Evolutionary conservation across 2,113 vertebrate genomes (phyloP).

Genomic region (Austrofundulus limnaeus): DNA sequence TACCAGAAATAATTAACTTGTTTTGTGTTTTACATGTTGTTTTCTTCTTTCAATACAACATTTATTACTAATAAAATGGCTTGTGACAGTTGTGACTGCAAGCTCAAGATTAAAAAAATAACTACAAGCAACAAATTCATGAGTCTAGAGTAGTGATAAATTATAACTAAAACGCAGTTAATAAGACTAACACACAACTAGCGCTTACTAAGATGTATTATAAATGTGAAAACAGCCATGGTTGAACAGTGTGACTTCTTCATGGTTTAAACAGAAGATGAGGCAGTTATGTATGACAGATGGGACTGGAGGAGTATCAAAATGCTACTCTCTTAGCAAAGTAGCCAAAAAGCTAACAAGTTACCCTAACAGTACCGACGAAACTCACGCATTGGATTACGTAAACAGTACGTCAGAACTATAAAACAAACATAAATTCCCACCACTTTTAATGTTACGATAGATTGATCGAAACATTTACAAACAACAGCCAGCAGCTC

Average conservation of each 20-base stretch:
- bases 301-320: constrained; percentile 43
- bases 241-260: neutral
- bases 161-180: too few relatives aligned
- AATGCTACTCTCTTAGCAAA: neutral
- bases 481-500: constrained; percentile 17
- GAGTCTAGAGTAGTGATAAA: too few relatives aligned
- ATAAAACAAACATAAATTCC: rapidly evolving
- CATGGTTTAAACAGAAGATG: too few relatives aligned
- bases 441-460: rapidly evolving
- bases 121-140: too few relatives aligned
- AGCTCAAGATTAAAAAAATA: neutral
- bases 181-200: too few relatives aligned
- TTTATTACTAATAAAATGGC: neutral
- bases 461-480: too few relatives aligned
- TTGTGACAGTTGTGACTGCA: neutral
- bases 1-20: too few relatives aligned
- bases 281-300: constrained; percentile 8
- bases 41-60: neutral
- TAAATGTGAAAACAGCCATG: too few relatives aligned
- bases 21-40: too few relatives aligned
- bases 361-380: neutral
- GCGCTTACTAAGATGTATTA: too few relatives aligned
- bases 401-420: too few relatives aligned
- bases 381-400: neutral
- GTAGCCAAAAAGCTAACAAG: constrained; percentile 26